These are phyloP conservation scores for Didymodactylos carnosus DNA, from an alignment of 2,888 invertebrate genomes.

Conservation along the genomic window DNA sequence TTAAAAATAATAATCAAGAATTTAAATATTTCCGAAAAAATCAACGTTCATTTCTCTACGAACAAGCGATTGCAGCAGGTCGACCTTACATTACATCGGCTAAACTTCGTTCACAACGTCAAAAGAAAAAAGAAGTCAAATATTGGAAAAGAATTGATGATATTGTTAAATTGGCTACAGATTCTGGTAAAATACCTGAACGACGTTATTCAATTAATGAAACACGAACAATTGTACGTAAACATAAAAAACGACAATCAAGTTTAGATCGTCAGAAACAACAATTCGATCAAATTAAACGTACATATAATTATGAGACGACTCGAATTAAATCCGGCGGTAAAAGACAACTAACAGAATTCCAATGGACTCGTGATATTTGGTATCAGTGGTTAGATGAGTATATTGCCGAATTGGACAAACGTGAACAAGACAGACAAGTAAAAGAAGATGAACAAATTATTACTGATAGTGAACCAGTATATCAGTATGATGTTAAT, in stretches of 20 bases:
- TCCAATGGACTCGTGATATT: slow-evolving; percentile 30
- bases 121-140: not conserved
- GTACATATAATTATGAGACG: not conserved
- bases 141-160: not conserved
- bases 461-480: not conserved
- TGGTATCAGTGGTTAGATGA: slow-evolving; percentile 35
- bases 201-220: not conserved
- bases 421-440: not conserved
- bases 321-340: not conserved
- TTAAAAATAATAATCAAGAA: too few species aligned
- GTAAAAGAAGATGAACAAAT: not conserved
- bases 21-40: not conserved
- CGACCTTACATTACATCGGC: not conserved
- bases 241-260: not conserved
- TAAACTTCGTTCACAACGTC: not conserved
- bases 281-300: not conserved
- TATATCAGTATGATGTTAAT: not conserved
- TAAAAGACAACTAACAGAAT: slow-evolving; percentile 17
- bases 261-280: not conserved
- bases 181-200: not conserved
- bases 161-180: not conserved
- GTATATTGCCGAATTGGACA: slow-evolving; percentile 22
- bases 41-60: not conserved
- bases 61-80: not conserved
- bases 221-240: not conserved